Base-by-base conservation (phyloP, 2,797 vertebrate species). In the Labroides dimidiatus region DNA sequence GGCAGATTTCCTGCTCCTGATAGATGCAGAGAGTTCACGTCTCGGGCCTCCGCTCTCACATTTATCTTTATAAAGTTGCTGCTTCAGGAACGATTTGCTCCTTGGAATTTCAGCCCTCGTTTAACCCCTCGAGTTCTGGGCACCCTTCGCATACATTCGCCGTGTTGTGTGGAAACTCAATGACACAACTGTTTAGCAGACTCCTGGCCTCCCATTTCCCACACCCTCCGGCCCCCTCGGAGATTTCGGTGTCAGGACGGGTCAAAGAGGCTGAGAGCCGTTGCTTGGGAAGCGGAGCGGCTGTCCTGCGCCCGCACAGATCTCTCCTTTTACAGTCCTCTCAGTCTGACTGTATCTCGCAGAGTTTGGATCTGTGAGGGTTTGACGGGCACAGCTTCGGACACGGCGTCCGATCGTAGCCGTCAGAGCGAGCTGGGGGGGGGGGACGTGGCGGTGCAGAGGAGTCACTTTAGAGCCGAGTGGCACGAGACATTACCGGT, bases 191-290 rank as follows among this genome's bases (percentile, higher is more conserved):
- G 86, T 93, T 89, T 73, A 86, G 77, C 88, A 79, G 88, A 87
- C 86, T 88, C 78, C 78, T 63, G 82, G 83, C 88, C 88, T 88
- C 86, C 80, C 69, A 23, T 89, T 92, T 93, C 92, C 93, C 93
- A 93, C 90, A 92, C 88, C 83, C 87, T 82, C 78, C 4, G 68
- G 84, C 81, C 85, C 89, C 92, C 78, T 86, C 50, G 12, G 92
- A 92, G 92, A 92, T 79, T 90, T 86, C 82, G 89, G 92, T 91
- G 92, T 93, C 93, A 84, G 75, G 74, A 80, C 91, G 91, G 91
- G 90, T 63, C 90, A 51, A 4, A 68, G 36, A 33, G 82, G 74
- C 86, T 81, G 80, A 73, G 86, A 88, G 69, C 75, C 80, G 43
- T 86, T 87, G 77, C 90, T 91, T 90, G 90, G 91, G 88, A 92